Evolutionary conservation across 1,140 invertebrate species (phyloP), one percentile per base, ranked within the genome.

Genomic region (Formica selysi): DNA sequence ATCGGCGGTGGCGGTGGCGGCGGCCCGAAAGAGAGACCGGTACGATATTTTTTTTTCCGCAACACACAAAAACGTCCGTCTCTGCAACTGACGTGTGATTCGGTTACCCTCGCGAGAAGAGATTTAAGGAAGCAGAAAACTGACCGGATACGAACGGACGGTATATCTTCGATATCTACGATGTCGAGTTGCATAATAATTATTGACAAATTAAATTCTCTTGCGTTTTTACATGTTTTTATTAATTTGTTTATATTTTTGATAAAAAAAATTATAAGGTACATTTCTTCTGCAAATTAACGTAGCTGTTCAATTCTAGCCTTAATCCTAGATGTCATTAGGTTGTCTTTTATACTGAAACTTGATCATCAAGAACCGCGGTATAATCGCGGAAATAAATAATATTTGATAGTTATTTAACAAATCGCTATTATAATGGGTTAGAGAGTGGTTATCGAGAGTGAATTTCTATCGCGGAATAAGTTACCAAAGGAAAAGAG

Each of bases 71-170:
- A 91, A 90, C 84, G 89, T 87, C 80, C 76, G 84, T 87, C 87
- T 87, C 90, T 91, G 90, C 89, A 80, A 89, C 76, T 90, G 90
- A 91, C 90, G 89, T 89, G 86, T 88, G 90, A 90, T 88, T 91
- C 79, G 81, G 87, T 70, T 80, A 88, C 89, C 90, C 89, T 84
- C 57, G 65, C 65, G 88, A 87, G 38, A 73, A 61, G 79, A 85
- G 88, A 89, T 90, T 90, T 90, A 90, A 90, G 86, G 89, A 90
- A 89, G 88, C 70, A 76, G 76, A 90, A 87, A 85, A 90, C 88
- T 90, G 89, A 90, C 89, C 89, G 79, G 86, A 86, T 54, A 32
- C 44, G 67, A 29, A 29, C 79, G n/a, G 61, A 54, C 76, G 54
- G 51, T 71, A 51, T 87, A 70, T 51, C 22, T 83, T 76, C 36